Evolutionary conservation across 2,113 vertebrate species (phyloP).

Genomic region (Grus americana): DNA sequence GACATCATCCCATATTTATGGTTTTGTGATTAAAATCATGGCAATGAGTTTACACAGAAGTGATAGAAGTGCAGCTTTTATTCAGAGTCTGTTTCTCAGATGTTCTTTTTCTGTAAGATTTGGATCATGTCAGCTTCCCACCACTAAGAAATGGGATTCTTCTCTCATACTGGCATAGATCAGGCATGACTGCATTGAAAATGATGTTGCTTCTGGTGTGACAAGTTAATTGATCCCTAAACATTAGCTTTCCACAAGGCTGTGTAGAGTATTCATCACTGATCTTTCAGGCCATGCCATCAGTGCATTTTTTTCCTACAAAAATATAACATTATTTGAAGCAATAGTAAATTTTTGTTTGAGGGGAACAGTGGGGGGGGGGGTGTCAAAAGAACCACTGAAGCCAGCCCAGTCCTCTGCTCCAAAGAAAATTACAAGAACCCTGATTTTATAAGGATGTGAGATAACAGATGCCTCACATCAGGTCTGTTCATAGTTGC

Average conservation of each 20-base stretch:
- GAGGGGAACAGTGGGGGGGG: background rate
- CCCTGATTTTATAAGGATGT: background rate
- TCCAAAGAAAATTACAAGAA: background rate
- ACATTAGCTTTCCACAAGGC: background rate
- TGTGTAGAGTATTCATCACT: background rate
- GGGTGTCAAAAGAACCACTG: background rate
- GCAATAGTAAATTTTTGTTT: background rate
- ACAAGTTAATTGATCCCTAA: background rate
- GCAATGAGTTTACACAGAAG: background rate
- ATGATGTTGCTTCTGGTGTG: background rate
- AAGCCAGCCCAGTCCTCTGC: background rate
- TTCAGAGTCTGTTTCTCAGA: background rate
- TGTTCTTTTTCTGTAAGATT: background rate
- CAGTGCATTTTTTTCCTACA: background rate
- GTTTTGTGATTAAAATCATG: background rate
- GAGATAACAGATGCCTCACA: background rate
- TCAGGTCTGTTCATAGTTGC: background rate
- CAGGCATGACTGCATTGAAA: background rate
- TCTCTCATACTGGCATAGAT: background rate
- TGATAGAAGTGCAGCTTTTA: background rate
- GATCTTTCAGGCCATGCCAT: background rate
- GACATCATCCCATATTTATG: too few species aligned
- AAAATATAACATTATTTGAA: background rate
- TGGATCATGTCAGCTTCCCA: background rate
- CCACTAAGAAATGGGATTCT: background rate